A percentile compares a stretch with the other conserved stretches of the same genome.
phyloP scores from a whole-genome alignment of 2,888 invertebrate species.

The Rhaphigaster nebulosa region DNA sequence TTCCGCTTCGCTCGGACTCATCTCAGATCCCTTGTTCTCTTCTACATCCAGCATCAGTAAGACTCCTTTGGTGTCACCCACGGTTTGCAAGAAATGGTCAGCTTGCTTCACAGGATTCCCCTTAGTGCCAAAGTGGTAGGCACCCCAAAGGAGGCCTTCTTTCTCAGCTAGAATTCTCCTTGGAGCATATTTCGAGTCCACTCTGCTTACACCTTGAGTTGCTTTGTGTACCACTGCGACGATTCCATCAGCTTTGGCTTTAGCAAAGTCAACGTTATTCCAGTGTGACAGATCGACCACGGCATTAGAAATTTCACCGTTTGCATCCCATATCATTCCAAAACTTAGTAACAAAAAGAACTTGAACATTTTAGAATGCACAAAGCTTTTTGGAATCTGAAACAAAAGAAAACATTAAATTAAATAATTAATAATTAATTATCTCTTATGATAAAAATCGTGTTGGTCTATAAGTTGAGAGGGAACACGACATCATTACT shows the following conservation, averaged over 20 bases:
- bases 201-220: slow-evolving; percentile 60
- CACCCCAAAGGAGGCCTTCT: slow-evolving; percentile 62
- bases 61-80: slow-evolving; percentile 57
- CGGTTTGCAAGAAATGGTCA: slow-evolving; percentile 60
- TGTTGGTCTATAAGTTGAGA: no score
- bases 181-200: slow-evolving; percentile 58
- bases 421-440: neutral
- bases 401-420: neutral
- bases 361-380: neutral
- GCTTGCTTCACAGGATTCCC: slow-evolving; percentile 54
- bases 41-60: slow-evolving; percentile 62
- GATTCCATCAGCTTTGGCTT: slow-evolving; percentile 60
- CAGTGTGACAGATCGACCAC: slow-evolving; percentile 63
- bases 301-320: slow-evolving; percentile 21
- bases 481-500: no score
- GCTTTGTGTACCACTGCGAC: slow-evolving; percentile 63
- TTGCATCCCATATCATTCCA: neutral
- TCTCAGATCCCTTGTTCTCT: slow-evolving; percentile 48
- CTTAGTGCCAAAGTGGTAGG: slow-evolving; percentile 62
- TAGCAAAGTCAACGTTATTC: slow-evolving; percentile 62
- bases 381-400: neutral
- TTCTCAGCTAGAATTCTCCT: slow-evolving; percentile 59
- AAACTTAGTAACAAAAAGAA: neutral
- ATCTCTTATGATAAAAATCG: no score
- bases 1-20: slow-evolving; percentile 59